A percentile compares a stretch with the other conserved stretches of the same genome.
phyloP scores from a whole-genome alignment of 2,888 invertebrate species.

The Catocala nupta region DNA sequence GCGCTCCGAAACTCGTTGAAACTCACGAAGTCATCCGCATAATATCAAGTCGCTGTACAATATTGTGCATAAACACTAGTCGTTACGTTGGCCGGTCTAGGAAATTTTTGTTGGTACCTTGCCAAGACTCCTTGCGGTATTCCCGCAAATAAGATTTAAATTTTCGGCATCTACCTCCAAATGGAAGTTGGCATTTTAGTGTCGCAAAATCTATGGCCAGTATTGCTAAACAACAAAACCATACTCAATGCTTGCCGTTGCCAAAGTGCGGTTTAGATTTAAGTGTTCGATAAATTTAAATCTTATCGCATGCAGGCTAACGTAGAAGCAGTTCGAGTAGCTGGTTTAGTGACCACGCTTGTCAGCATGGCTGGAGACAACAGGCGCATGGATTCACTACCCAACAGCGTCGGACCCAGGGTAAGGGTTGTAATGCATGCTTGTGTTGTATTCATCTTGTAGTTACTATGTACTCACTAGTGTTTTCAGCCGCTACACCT shows the following conservation, averaged over 20 bases:
- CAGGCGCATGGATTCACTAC: conserved; percentile 83
- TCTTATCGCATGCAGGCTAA: conserved; percentile 90
- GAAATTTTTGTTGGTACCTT: conserved; percentile 69
- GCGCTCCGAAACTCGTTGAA: conserved; percentile 61
- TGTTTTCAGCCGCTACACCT: conserved; percentile 20
- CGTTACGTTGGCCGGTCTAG: conserved; percentile 61
- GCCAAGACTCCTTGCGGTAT: conserved; percentile 72
- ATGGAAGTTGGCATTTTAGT: conserved; percentile 58
- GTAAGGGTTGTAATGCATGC: conserved; percentile 72
- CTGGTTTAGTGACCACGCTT: conserved; percentile 93
- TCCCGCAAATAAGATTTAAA: conserved; percentile 83
- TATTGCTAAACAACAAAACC: conserved; percentile 45
- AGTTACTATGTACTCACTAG: conserved; percentile 24
- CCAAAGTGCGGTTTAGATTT: conserved; percentile 55
- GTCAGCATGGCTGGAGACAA: conserved; percentile 92
- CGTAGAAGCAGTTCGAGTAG: conserved; percentile 94
- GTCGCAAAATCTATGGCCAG: conserved; percentile 50
- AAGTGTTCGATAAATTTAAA: conserved; percentile 80
- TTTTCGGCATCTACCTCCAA: conserved; percentile 68
- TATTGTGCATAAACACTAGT: conserved; percentile 63
- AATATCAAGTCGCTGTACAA: conserved; percentile 60
- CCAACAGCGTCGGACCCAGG: conserved; percentile 86
- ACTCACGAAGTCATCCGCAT: conserved; percentile 69
- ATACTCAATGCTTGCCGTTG: conserved; percentile 45
- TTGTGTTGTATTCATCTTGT: conserved; percentile 43